Evolutionary conservation across 2,888 invertebrate genomes (phyloP).

Genomic region (Buathra laborator): DNA sequence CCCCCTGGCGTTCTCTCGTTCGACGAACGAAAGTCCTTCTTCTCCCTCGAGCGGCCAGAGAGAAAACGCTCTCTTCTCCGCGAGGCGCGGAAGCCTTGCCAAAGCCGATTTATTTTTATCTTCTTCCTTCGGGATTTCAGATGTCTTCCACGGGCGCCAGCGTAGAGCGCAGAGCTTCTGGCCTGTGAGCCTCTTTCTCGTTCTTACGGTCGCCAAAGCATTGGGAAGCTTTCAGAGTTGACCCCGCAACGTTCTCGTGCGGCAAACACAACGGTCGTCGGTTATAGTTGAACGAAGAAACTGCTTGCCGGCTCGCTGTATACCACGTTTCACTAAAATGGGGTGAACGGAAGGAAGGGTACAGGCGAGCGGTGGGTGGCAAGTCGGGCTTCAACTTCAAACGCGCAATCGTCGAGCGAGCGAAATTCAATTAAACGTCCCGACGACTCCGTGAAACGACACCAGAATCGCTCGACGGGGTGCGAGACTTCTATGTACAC

Average conservation of each 20-base stretch:
- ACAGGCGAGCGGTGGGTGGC: slow-evolving; percentile 7
- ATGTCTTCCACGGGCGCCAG: slow-evolving; percentile 66
- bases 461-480: slow-evolving; percentile 45
- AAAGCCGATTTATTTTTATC: slow-evolving; percentile 83
- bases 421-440: slow-evolving; percentile 76
- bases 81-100: slow-evolving; percentile 77
- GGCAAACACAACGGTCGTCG: slow-evolving; percentile 1
- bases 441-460: slow-evolving; percentile 61
- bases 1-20: slow-evolving; percentile 68
- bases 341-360: slow-evolving; percentile 32
- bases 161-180: slow-evolving; percentile 51
- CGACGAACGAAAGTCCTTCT: slow-evolving; percentile 48
- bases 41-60: slow-evolving; percentile 51
- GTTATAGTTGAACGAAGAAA: not conserved
- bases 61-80: slow-evolving; percentile 43
- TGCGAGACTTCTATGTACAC: not conserved
- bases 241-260: slow-evolving; percentile 48
- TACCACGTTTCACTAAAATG: slow-evolving; percentile 3
- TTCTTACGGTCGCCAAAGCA: slow-evolving; percentile 50
- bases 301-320: not conserved
- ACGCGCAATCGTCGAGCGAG: slow-evolving; percentile 70
- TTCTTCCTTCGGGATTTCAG: slow-evolving; percentile 76
- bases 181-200: slow-evolving; percentile 46
- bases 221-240: slow-evolving; percentile 52
- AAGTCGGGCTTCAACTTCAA: slow-evolving; percentile 63